Percentiles rank a stretch among this genome's conserved stretches.
phyloP scores from a whole-genome alignment of 2,888 invertebrate genomes.

The Helleia helle region DNA sequence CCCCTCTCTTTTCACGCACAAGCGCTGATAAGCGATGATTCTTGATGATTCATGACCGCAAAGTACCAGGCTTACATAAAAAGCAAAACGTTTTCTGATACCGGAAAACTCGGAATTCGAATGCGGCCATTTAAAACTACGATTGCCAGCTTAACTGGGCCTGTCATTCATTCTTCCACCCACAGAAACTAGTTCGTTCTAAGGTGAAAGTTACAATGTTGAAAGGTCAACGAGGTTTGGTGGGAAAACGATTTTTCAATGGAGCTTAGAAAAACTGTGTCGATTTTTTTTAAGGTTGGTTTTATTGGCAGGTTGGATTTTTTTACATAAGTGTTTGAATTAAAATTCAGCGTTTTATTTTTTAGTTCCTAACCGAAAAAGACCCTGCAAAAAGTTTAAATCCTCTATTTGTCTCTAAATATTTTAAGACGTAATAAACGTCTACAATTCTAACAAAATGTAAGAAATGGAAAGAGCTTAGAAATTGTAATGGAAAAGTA shows the following conservation, averaged over 20 bases:
- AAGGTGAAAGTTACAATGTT: conserved; percentile 9
- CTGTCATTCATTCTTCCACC: conserved; percentile 15
- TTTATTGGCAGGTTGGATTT: background rate
- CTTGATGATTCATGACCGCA: no score
- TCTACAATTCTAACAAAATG: no score
- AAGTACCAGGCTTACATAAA: conserved; percentile 34
- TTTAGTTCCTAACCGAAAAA: no score
- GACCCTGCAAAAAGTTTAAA: no score
- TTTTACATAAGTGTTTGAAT: no score
- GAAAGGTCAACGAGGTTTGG: conserved; percentile 1
- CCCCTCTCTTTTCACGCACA: no score
- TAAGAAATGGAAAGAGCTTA: no score
- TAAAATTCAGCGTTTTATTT: no score
- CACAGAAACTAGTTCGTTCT: background rate
- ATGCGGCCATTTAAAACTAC: conserved; percentile 29
- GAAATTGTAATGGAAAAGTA: no score
- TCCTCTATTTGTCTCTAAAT: no score
- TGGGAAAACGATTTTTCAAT: conserved; percentile 8
- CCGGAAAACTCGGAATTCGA: conserved; percentile 34
- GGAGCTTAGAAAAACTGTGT: conserved; percentile 7
- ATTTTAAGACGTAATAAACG: no score
- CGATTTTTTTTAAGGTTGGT: background rate
- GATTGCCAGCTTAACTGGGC: conserved; percentile 22
- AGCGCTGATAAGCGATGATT: no score
- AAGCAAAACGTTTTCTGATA: conserved; percentile 33